Percentiles rank a stretch among this genome's conserved stretches.
Conservation (phyloP, 2,888 invertebrate genomes). For the Chloromyia formosa region DNA sequence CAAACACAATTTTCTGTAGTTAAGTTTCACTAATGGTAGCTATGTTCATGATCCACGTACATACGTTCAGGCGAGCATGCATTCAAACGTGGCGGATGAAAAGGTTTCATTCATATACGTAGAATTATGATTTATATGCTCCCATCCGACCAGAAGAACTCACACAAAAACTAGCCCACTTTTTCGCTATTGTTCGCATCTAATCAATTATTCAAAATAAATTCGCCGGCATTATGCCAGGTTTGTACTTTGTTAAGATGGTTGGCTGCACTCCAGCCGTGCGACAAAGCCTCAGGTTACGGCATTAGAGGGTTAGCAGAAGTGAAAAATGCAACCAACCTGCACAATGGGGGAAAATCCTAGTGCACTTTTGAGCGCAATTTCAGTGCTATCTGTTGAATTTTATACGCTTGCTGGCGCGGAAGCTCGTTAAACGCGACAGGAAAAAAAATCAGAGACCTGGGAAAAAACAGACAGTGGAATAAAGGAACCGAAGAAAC, state of each 20-base stretch:
- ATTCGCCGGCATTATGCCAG: not conserved
- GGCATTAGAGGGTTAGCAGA: not conserved
- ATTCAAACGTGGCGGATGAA: no score
- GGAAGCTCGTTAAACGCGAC: constrained; percentile 11
- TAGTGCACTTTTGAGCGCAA: not conserved
- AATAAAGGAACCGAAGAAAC: not conserved
- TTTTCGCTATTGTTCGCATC: not conserved
- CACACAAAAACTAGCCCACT: no score
- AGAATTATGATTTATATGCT: no score
- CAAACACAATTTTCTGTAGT: no score
- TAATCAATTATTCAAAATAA: constrained; percentile 20
- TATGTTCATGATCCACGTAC: no score
- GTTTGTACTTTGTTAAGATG: not conserved
- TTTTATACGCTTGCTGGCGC: constrained; percentile 5
- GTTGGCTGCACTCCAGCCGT: not conserved
- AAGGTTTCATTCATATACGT: no score
- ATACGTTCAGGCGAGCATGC: no score
- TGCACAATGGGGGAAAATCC: constrained; percentile 12
- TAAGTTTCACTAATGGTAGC: no score
- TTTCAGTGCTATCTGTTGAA: constrained; percentile 1
- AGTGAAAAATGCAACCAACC: constrained; percentile 2
- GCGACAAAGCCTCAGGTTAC: constrained; percentile 1
- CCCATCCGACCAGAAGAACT: no score
- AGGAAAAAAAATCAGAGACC: not conserved
- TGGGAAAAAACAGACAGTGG: not conserved